Evolutionary conservation across 2,888 invertebrate species (phyloP).

Genomic region (Opisthograptis luteolata): DNA sequence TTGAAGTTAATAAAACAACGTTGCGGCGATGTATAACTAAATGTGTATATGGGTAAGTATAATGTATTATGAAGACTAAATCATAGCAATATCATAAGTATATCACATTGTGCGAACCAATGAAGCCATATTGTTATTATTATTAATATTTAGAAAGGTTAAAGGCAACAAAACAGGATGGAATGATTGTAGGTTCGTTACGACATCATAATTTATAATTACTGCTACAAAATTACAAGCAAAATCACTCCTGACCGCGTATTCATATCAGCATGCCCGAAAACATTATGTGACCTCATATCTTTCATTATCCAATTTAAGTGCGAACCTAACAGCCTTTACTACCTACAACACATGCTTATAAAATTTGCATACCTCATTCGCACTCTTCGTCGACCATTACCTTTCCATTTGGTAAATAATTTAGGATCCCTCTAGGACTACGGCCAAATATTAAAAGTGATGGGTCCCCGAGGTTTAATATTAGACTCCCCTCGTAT

Average conservation of each 20-base stretch:
- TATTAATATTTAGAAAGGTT: constrained; percentile 24
- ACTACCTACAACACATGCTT: constrained; percentile 73
- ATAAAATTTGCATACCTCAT: constrained; percentile 83
- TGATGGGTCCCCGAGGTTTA: constrained; percentile 84
- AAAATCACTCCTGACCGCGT: constrained; percentile 60
- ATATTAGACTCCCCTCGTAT: constrained; percentile 84
- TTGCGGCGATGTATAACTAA: no score
- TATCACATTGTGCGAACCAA: no score
- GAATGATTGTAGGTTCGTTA: constrained; percentile 39
- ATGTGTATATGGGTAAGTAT: no score
- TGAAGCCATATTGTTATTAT: constrained; percentile 9
- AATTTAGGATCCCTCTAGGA: constrained; percentile 83
- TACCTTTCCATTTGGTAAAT: constrained; percentile 84
- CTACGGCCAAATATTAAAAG: constrained; percentile 82
- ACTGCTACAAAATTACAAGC: constrained; percentile 49
- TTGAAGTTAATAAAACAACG: no score
- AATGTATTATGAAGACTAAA: no score
- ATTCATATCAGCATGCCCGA: constrained; percentile 13
- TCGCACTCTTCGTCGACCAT: constrained; percentile 80
- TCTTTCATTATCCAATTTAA: constrained; percentile 69
- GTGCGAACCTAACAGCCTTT: constrained; percentile 63
- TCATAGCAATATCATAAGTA: no score
- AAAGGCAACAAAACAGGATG: constrained; percentile 16
- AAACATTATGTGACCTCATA: constrained; percentile 49
- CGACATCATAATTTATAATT: constrained; percentile 60